Evolutionary conservation across 2,797 vertebrate species (phyloP), one percentile per base, ranked within the genome.

Genomic region (Prunella strophiata): DNA sequence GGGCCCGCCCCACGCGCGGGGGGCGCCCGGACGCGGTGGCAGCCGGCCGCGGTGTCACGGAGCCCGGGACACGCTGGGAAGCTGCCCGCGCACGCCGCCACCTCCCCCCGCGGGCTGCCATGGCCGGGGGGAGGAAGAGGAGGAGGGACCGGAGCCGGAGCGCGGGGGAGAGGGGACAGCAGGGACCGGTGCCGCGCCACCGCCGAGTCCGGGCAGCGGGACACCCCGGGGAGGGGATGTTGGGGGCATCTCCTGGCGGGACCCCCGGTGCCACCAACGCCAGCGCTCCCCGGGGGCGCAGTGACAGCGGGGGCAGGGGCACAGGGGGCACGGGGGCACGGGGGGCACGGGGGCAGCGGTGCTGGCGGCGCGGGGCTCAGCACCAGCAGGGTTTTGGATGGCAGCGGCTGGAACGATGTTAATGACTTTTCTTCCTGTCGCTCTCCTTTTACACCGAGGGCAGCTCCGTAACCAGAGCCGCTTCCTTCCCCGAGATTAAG

Each of bases 401-500:
- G 96, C 93, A 93, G 86, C 74, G 62, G 45, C 90, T 95, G 93
- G 91, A 94, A 89, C 87, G 89, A 94, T 96, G 95, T 95, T 96
- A 97, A 91, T 94, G 78, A 91, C 89, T 95, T 96, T 92, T 89
- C 95, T 92, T 92, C 94, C 92, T 94, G 95, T 96, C 62, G 90
- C 90, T 95, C 91, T 96, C 93, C 95, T 63, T 94, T 94, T 94
- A 93, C 91, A 77, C 89, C 93, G 94, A 71, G 95, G 96, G 95
- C 94, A 94, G 95, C 97, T 91, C 77, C 76, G 96, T 97, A 98
- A 98, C 97, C 77, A 67, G 97, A 98, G 95, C 94, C 66, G 95
- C 96, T 98, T 98, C 97, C 98, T 98, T 97, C 95, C 97, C 96
- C 88, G 91, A 97, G 98, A 97, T 97, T 98, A 98, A 97, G 93